A percentile compares a stretch with the other conserved stretches of the same genome.
phyloP scores from a whole-genome alignment of 2,888 invertebrate genomes.

The Plagiodera versicolora region DNA sequence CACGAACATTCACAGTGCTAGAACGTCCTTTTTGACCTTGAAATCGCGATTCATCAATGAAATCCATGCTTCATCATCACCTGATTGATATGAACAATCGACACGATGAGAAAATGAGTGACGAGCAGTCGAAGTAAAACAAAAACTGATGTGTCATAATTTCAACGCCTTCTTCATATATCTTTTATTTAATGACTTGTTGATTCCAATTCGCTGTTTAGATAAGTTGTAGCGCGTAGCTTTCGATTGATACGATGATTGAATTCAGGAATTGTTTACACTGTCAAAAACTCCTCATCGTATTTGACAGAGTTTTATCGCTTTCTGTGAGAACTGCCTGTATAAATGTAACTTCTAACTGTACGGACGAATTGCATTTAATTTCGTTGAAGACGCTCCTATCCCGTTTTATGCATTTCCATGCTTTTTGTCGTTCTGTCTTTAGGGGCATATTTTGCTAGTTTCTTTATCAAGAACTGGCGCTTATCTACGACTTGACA shows the following conservation, averaged over 20 bases:
- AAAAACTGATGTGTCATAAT: constrained; percentile 7
- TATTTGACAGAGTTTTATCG: too few relatives aligned
- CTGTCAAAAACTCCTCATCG: too few relatives aligned
- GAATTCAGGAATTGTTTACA: too few relatives aligned
- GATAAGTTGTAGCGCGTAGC: background rate
- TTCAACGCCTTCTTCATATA: constrained; percentile 14
- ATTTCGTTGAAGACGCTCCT: background rate
- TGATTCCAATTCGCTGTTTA: constrained; percentile 9
- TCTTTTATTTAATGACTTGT: constrained; percentile 11
- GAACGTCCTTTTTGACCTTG: too few relatives aligned
- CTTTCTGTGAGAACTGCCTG: too few relatives aligned
- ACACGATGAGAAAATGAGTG: too few relatives aligned
- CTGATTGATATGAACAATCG: too few relatives aligned
- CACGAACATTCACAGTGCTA: too few relatives aligned
- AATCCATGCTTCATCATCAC: too few relatives aligned
- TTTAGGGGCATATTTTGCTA: background rate
- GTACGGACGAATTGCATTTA: background rate
- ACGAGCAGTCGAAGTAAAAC: background rate
- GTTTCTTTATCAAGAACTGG: background rate
- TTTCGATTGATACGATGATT: background rate
- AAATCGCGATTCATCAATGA: too few relatives aligned
- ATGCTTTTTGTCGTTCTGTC: background rate
- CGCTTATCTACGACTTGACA: background rate
- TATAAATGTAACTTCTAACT: too few relatives aligned
- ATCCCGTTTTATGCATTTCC: background rate